Evolutionary conservation across 2,888 invertebrate genomes (phyloP).

Genomic region (Tineola bisselliella): DNA sequence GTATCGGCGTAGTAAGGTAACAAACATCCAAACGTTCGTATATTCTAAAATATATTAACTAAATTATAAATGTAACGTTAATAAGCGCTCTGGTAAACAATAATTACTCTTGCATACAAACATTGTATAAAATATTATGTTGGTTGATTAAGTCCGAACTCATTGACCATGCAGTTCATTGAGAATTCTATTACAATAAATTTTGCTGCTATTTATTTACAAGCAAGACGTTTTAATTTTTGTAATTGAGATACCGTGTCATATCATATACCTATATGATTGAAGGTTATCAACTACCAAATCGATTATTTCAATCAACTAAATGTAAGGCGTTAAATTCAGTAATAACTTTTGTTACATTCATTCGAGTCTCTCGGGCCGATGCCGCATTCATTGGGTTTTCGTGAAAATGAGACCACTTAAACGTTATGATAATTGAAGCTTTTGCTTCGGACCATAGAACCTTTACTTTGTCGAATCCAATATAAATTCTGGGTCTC

Average conservation of each 20-base stretch:
- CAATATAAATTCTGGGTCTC: background rate
- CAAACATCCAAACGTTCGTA: no score
- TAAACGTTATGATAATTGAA: constrained; percentile 23
- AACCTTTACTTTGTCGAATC: constrained; percentile 10
- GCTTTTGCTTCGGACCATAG: constrained; percentile 17
- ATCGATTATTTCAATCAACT: background rate
- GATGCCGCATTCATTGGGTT: constrained; percentile 4
- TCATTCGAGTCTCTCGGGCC: constrained; percentile 12
- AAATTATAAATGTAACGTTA: no score
- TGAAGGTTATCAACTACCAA: background rate
- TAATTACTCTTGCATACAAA: no score
- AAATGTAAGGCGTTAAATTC: constrained; percentile 5
- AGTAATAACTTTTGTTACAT: constrained; percentile 10
- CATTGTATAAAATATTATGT: no score
- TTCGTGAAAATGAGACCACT: constrained; percentile 15
- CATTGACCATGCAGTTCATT: no score
- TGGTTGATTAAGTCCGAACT: no score
- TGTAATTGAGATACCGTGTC: background rate
- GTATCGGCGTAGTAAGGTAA: no score
- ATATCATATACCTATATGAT: no score
- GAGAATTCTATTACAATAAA: no score
- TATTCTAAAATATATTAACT: no score
- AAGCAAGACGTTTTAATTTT: background rate
- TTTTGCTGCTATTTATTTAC: background rate
- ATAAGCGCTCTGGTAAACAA: no score